Evolutionary conservation across 2,113 vertebrate genomes (phyloP).

Genomic region (Chelonoidis abingdonii): DNA sequence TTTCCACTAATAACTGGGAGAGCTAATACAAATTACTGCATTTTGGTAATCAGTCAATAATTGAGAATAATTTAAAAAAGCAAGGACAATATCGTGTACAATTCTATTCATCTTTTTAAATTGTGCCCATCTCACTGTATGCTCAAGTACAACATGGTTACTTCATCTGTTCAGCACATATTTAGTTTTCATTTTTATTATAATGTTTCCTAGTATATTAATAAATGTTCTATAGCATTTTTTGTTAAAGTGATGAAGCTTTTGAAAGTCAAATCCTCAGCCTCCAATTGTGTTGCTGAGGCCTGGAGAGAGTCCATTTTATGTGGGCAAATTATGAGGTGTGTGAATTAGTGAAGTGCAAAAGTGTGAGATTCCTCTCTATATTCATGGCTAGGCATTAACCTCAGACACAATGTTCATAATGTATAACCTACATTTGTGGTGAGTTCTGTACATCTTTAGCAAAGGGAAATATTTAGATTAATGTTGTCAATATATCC

Average conservation of each 20-base stretch:
- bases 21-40: conserved; percentile 30
- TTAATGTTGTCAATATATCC: background rate
- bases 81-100: background rate
- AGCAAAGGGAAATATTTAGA: background rate
- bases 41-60: background rate
- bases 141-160: background rate
- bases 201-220: conserved; percentile 31
- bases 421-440: background rate
- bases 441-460: background rate
- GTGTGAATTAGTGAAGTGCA: background rate
- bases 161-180: conserved; percentile 38
- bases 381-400: background rate
- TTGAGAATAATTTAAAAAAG: background rate
- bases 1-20: conserved; percentile 2
- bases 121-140: background rate
- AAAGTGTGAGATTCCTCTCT: conserved; percentile 16
- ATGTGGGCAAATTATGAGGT: background rate
- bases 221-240: background rate
- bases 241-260: conserved; percentile 16
- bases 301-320: conserved; percentile 1
- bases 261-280: background rate
- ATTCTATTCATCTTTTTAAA: conserved; percentile 5
- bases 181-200: conserved; percentile 45
- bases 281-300: background rate
- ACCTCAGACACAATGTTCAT: background rate